Evolutionary conservation across 2,113 vertebrate genomes (phyloP).

Genomic region (Python bivittatus): DNA sequence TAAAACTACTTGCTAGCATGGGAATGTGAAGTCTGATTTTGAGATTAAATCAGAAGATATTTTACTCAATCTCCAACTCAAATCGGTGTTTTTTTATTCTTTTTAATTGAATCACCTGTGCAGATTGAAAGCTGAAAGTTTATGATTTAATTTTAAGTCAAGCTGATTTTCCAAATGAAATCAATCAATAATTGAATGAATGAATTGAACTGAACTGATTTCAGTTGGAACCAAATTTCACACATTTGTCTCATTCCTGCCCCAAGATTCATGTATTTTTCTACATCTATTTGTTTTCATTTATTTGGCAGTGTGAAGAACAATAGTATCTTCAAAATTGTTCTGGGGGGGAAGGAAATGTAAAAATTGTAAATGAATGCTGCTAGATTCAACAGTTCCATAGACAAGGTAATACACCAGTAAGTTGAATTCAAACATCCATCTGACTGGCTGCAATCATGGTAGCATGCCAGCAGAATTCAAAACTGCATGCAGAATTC

Average conservation of each 20-base stretch:
- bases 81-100: too few species aligned
- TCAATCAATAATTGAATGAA: neutral
- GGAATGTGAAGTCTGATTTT: too few species aligned
- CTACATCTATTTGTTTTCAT: neutral
- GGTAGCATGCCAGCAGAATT: neutral
- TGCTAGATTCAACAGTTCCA: neutral
- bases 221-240: neutral
- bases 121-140: too few species aligned
- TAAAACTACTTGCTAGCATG: too few species aligned
- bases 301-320: neutral
- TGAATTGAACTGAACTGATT: neutral
- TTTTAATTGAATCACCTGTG: too few species aligned
- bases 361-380: neutral
- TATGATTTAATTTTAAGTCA: neutral
- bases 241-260: neutral
- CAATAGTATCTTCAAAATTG: neutral
- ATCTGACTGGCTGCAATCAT: neutral
- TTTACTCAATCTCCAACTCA: too few species aligned
- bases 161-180: neutral
- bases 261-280: neutral
- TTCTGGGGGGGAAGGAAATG: neutral
- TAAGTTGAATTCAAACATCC: neutral
- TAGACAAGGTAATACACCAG: neutral
- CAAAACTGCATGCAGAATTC: neutral
- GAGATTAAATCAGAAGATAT: too few species aligned